phyloP scores from a whole-genome alignment of 2,797 vertebrate species.

The Falco cherrug region DNA sequence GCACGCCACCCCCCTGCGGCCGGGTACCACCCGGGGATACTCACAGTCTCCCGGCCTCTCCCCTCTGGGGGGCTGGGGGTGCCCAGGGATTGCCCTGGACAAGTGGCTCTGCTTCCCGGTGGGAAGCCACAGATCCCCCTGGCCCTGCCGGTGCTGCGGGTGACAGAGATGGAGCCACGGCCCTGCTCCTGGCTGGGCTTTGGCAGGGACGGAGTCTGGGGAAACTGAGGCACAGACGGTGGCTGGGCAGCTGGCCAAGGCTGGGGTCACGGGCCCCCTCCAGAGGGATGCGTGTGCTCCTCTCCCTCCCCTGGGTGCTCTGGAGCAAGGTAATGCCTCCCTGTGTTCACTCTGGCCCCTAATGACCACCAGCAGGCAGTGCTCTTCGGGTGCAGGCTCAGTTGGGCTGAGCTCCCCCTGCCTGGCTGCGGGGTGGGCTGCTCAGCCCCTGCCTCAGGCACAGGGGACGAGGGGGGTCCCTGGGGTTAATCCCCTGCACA shows the following conservation, averaged over 20 bases:
- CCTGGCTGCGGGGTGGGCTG: neutral
- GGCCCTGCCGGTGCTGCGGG: neutral
- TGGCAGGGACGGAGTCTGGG: neutral
- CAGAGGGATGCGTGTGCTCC: neutral
- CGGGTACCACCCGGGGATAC: neutral
- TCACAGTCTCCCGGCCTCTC: neutral
- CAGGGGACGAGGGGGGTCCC: neutral
- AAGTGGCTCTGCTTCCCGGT: neutral
- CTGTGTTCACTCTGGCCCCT: neutral
- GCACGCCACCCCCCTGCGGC: accelerated
- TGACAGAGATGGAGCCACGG: neutral
- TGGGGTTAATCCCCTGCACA: conserved; percentile 30
- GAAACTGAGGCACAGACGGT: neutral
- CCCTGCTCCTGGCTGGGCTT: neutral
- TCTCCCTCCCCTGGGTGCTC: neutral
- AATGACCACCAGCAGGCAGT: neutral
- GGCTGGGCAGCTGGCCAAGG: neutral
- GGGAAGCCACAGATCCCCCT: neutral
- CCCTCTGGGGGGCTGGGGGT: neutral
- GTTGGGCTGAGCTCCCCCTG: accelerated
- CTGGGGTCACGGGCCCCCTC: too few species aligned
- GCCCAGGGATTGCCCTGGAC: conserved; percentile 24
- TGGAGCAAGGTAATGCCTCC: neutral
- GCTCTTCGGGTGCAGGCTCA: neutral
- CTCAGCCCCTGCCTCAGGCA: neutral